Conservation (phyloP, 2,797 vertebrate genomes). For the Morelia viridis region DNA sequence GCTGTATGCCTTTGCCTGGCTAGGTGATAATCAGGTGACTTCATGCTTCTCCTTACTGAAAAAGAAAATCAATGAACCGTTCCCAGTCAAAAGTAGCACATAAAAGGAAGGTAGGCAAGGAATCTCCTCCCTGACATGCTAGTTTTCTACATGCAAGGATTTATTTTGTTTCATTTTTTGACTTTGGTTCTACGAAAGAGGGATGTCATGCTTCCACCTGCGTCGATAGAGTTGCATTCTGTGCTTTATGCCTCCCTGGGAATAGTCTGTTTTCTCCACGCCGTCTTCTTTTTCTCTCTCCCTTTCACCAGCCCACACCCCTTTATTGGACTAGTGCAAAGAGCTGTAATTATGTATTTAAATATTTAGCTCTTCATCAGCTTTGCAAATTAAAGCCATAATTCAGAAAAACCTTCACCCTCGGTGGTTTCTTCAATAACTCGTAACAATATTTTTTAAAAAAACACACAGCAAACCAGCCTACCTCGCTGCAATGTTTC, state of each 20-base stretch:
- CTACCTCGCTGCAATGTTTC: not conserved
- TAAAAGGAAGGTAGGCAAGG: no score
- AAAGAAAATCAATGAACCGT: not conserved
- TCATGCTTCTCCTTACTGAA: not conserved
- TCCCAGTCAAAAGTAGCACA: no score
- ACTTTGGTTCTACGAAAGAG: not conserved
- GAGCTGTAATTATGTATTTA: conserved; percentile 75
- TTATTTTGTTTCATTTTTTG: not conserved
- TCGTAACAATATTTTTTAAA: not conserved
- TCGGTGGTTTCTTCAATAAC: not conserved
- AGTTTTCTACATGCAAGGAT: no score
- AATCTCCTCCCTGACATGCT: no score
- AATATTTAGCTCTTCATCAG: conserved; percentile 79
- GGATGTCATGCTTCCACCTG: not conserved
- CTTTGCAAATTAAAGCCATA: conserved; percentile 79
- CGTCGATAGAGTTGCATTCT: not conserved
- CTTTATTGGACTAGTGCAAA: conserved; percentile 63
- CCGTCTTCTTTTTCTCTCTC: not conserved
- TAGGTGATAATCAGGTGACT: not conserved
- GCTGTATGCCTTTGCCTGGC: not conserved
- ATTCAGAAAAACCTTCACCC: conserved; percentile 59
- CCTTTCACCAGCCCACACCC: conserved; percentile 18
- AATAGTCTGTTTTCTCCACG: not conserved
- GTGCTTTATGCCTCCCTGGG: not conserved
- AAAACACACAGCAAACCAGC: not conserved